Evolutionary conservation across 2,888 invertebrate species (phyloP).

Genomic region (Oxyteleia sp.): DNA sequence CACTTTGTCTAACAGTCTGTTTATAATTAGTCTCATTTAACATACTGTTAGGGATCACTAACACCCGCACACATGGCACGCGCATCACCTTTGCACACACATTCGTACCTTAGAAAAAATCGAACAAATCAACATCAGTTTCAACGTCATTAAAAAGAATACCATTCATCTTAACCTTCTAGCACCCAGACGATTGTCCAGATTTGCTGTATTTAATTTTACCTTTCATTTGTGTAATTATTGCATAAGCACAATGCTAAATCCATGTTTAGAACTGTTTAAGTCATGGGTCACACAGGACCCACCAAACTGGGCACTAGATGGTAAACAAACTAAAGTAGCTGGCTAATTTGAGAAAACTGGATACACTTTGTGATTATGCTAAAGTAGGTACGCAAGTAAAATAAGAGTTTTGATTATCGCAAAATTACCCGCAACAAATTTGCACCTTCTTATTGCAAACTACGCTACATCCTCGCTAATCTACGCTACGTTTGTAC

Average conservation of each 20-base stretch:
- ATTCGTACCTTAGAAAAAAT: no score
- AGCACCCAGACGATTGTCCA: no score
- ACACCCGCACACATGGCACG: constrained; percentile 44
- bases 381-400: background rate
- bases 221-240: no score
- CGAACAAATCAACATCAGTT: background rate
- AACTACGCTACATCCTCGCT: constrained; percentile 13
- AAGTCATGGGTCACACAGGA: no score
- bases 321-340: constrained; percentile 16
- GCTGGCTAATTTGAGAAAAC: constrained; percentile 19
- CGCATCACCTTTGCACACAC: constrained; percentile 30
- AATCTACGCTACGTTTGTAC: constrained; percentile 29
- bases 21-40: constrained; percentile 48
- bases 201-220: no score
- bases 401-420: constrained; percentile 29
- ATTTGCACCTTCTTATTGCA: constrained; percentile 47
- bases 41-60: constrained; percentile 41
- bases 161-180: no score
- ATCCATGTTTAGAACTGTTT: no score
- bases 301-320: no score
- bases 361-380: constrained; percentile 21
- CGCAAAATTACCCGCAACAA: background rate
- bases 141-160: no score
- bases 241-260: no score
- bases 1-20: constrained; percentile 53